phyloP scores from a whole-genome alignment of 2,888 invertebrate species.

The Drosophila prostipennis region DNA sequence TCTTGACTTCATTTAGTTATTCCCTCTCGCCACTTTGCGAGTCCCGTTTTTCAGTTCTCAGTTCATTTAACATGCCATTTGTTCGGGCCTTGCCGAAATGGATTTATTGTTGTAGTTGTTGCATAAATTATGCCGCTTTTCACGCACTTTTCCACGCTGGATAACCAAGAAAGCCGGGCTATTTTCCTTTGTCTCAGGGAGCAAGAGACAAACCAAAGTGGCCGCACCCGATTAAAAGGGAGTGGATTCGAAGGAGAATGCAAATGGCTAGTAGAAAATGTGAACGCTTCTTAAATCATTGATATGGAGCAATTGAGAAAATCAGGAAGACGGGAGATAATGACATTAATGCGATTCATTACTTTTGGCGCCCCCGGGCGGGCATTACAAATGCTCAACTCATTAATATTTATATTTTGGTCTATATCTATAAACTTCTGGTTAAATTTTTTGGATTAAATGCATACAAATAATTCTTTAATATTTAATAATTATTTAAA shows the following conservation, averaged over 20 bases:
- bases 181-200: background rate
- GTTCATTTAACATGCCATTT: constrained; percentile 57
- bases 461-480: too few species aligned
- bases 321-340: background rate
- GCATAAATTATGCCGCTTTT: constrained; percentile 52
- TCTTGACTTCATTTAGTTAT: constrained; percentile 14
- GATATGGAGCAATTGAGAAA: background rate
- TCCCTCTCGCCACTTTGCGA: background rate
- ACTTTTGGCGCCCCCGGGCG: background rate
- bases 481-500: too few species aligned
- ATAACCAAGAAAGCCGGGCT: background rate
- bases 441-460: too few species aligned
- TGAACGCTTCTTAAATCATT: background rate
- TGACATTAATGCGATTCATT: constrained; percentile 1
- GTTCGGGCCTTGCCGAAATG: constrained; percentile 43
- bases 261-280: background rate
- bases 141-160: constrained; percentile 43
- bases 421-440: too few species aligned
- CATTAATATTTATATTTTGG: too few species aligned
- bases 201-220: background rate
- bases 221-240: background rate
- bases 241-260: background rate
- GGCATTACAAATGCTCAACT: too few species aligned
- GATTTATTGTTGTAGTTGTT: constrained; percentile 52
- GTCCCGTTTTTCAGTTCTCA: constrained; percentile 42